A percentile compares a stretch with the other conserved stretches of the same genome.
These are phyloP conservation scores for Saimiri boliviensis DNA, from an alignment of 2,113 vertebrate species.

Conservation along the genomic window DNA sequence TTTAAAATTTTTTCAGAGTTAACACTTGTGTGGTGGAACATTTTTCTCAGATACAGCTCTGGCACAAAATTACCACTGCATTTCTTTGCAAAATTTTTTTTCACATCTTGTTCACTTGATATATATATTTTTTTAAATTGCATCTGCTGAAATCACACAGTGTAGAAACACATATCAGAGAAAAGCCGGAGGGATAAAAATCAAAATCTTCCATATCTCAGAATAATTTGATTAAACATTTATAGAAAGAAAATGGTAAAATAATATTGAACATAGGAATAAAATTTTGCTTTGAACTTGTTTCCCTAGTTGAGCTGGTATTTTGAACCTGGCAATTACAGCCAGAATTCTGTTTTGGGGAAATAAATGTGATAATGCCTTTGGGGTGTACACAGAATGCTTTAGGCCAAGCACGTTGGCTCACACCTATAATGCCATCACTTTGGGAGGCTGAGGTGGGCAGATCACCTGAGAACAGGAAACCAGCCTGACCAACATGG, in stretches of 20 bases:
- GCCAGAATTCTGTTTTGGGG: not conserved
- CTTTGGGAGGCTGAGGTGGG: too few relatives aligned
- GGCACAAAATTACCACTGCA: not conserved
- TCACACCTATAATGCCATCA: too few relatives aligned
- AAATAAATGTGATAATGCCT: not conserved
- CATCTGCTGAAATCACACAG: conserved; percentile 3
- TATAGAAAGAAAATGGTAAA: not conserved
- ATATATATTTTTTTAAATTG: not conserved
- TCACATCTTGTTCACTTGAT: conserved; percentile 28
- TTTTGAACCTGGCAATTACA: not conserved
- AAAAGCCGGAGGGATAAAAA: conserved; percentile 18
- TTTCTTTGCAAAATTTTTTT: conserved; percentile 14
- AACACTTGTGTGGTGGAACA: conserved; percentile 27
- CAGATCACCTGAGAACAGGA: too few relatives aligned
- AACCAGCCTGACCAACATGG: too few relatives aligned
- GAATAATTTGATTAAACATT: conserved; percentile 6
- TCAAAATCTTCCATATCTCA: not conserved
- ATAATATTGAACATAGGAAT: not conserved
- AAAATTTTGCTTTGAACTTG: not conserved
- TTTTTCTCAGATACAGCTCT: not conserved
- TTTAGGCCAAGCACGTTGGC: too few relatives aligned
- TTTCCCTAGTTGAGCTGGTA: not conserved
- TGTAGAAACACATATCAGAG: not conserved
- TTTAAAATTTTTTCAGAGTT: conserved; percentile 37
- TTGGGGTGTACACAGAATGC: too few relatives aligned